Percentiles rank a stretch among this genome's conserved stretches.
These are phyloP conservation scores for Chymomyza fuscimana DNA, from an alignment of 2,888 invertebrate species.

Conservation along the genomic window DNA sequence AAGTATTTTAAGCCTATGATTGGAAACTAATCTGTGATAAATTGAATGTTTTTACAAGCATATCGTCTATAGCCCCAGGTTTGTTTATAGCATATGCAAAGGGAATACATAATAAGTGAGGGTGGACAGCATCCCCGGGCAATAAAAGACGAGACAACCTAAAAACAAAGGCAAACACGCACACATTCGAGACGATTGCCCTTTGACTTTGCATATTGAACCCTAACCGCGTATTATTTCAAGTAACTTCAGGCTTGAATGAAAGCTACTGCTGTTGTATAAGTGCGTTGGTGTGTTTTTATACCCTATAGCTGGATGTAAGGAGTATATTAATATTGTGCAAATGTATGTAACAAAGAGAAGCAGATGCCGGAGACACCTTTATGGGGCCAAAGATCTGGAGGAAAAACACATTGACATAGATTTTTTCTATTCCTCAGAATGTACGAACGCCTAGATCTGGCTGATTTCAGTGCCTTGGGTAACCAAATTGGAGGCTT, in stretches of 20 bases:
- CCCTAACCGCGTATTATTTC: neutral
- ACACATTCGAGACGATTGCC: constrained; percentile 3
- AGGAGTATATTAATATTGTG: too few relatives aligned
- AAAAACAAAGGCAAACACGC: neutral
- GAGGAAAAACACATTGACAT: too few relatives aligned
- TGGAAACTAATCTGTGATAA: neutral
- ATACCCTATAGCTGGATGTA: too few relatives aligned
- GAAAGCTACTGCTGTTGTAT: neutral
- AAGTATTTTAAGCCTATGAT: neutral
- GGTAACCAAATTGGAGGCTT: too few relatives aligned
- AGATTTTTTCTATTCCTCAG: too few relatives aligned
- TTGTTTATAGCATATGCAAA: neutral
- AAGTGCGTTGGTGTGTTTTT: neutral
- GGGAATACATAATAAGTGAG: neutral
- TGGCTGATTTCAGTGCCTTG: too few relatives aligned
- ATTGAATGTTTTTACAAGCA: neutral
- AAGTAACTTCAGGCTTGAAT: neutral
- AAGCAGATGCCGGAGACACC: too few relatives aligned
- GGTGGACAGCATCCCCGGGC: neutral
- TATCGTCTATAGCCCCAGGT: neutral
- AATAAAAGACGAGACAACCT: neutral
- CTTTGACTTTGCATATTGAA: constrained; percentile 19
- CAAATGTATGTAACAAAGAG: too few relatives aligned
- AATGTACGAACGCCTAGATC: too few relatives aligned
- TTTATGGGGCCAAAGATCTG: too few relatives aligned